Base-by-base conservation (phyloP, 2,113 vertebrate genomes). In the Hypomesus transpacificus region DNA sequence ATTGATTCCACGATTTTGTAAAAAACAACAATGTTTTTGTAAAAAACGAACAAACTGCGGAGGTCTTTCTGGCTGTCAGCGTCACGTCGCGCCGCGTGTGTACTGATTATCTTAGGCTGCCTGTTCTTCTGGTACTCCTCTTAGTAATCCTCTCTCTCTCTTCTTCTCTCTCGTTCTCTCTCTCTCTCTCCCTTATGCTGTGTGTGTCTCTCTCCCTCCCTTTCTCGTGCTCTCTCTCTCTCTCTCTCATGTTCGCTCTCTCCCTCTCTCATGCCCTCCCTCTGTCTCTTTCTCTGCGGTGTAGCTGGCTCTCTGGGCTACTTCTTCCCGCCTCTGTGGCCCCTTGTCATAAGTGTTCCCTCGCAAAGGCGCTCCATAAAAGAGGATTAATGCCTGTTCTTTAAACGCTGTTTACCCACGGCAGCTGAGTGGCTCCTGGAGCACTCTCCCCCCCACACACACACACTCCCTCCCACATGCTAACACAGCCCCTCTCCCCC, bases 341-440 rank as follows among this genome's bases (percentile, higher is more conserved):
- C 63, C 72, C 59, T 74, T 59, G 70, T 77, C 66, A 63, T 66
- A 73, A 34, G 61, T 75, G 17, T 54, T 78, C 24, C 24, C 59
- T 69, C 22, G 52, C 53, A 50, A 50, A 68, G 79, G 69, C 74
- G 51, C 73, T 80, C 73, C 73, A 75, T 84, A 80, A 82, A 80
- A 80, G 78, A 81, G 68, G 87, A 87, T 85, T 84, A 78, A 84
- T 80, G 71, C 56, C 46, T 68, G 20, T 75, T 80, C 70, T 85
- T 85, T 78, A 83, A 81, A 80, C 70, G 54, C 59, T 70, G 66
- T 83, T 74, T 69, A 72, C 72, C 61, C 68, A 0, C 20, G 80
- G 75, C 77, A 80, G 75, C 74, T 80, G 73, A 87, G 75, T 82
- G 71, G 76, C 63, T 73, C 66, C 72, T 82, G 71, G 82, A 82